Percentiles rank a stretch among this genome's conserved stretches.
phyloP scores from a whole-genome alignment of 2,888 invertebrate species.

The Calameuta pallipes region DNA sequence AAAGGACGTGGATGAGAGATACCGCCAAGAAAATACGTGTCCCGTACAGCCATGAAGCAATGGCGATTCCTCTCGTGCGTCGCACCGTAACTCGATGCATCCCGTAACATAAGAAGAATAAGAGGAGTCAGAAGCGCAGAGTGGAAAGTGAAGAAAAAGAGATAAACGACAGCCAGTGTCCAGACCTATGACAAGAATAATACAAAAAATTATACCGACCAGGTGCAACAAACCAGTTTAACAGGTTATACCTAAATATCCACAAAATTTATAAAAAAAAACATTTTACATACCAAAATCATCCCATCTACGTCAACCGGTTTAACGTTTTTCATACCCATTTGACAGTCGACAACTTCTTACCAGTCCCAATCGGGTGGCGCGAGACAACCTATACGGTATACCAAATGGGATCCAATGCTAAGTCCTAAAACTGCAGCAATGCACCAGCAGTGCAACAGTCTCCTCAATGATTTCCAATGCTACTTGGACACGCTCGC shows the following conservation, averaged over 20 bases:
- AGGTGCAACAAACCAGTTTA: background rate
- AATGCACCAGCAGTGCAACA: background rate
- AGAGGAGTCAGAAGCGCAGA: background rate
- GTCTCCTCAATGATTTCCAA: slow-evolving; percentile 49
- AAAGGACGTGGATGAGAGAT: background rate
- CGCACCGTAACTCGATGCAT: background rate
- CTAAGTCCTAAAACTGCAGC: background rate
- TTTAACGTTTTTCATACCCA: background rate
- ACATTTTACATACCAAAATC: background rate
- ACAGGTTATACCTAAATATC: background rate
- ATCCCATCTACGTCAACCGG: background rate
- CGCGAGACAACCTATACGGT: background rate
- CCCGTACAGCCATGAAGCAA: background rate
- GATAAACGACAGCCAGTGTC: slow-evolving; percentile 32
- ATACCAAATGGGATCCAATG: background rate
- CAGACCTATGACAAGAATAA: slow-evolving; percentile 16
- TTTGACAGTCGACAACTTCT: background rate
- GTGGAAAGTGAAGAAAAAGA: background rate
- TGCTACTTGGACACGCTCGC: slow-evolving; percentile 30
- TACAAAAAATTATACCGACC: background rate
- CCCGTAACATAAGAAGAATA: background rate
- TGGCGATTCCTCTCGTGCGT: background rate
- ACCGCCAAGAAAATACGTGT: background rate
- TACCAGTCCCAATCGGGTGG: background rate
- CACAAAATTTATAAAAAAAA: background rate